A percentile compares a stretch with the other conserved stretches of the same genome.
phyloP scores from a whole-genome alignment of 2,888 invertebrate genomes.

The Spisula solida region DNA sequence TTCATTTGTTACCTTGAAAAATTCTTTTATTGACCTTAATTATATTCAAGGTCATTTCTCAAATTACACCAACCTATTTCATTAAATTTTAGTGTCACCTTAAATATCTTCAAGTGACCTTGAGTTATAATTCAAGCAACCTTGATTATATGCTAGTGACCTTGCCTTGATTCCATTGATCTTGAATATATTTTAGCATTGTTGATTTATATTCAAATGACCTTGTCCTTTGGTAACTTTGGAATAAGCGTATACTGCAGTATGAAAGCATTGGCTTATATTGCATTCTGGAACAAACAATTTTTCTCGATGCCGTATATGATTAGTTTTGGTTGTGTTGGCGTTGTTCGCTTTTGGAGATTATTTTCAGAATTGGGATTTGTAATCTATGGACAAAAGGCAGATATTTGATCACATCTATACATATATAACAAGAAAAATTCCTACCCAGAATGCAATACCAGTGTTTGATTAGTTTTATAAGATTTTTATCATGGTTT shows the following conservation, averaged over 20 bases:
- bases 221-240: not conserved
- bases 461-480: not conserved
- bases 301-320: not conserved
- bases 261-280: not conserved
- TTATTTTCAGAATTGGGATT: not conserved
- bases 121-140: not conserved
- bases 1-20: not conserved
- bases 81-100: not conserved
- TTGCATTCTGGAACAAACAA: not conserved
- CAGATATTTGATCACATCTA: too few species aligned
- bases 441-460: slow-evolving; percentile 18
- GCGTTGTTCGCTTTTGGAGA: too few species aligned
- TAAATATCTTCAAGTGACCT: not conserved
- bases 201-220: not conserved
- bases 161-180: not conserved
- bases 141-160: not conserved
- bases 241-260: not conserved
- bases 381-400: too few species aligned
- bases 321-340: too few species aligned
- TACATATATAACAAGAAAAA: too few species aligned
- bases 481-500: slow-evolving; percentile 28
- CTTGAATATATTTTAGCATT: too few species aligned
- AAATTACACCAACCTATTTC: not conserved
- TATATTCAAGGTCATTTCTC: not conserved
- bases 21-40: too few species aligned